phyloP scores from a whole-genome alignment of 1,140 invertebrate genomes.

The Rhynchophorus ferrugineus region DNA sequence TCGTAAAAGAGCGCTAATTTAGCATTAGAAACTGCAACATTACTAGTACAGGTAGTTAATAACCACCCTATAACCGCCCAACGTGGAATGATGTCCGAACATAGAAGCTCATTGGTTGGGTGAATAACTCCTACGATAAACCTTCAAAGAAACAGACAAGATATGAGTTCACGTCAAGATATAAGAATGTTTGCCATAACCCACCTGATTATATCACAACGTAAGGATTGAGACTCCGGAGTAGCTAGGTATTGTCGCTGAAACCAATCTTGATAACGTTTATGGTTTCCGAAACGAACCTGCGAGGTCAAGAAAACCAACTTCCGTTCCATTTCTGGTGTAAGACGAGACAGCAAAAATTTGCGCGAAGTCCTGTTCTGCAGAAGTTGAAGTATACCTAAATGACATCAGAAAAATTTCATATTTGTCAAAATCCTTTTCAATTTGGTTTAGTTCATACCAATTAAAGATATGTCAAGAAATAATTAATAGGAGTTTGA shows the following conservation, averaged over 20 bases:
- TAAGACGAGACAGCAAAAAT: slow-evolving; percentile 84
- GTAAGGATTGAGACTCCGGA: slow-evolving; percentile 87
- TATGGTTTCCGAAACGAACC: slow-evolving; percentile 94
- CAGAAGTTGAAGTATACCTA: slow-evolving; percentile 76
- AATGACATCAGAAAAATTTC: slow-evolving; percentile 1
- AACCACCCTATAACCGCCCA: slow-evolving; percentile 99
- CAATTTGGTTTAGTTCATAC: not conserved
- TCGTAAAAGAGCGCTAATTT: slow-evolving; percentile 96
- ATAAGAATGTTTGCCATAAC: not conserved
- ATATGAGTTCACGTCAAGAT: not conserved
- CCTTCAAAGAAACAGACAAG: slow-evolving; percentile 9
- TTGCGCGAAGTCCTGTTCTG: slow-evolving; percentile 84
- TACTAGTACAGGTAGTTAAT: slow-evolving; percentile 90
- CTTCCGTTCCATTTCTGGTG: slow-evolving; percentile 96
- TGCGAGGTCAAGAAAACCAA: slow-evolving; percentile 86
- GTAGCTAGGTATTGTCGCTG: slow-evolving; percentile 95
- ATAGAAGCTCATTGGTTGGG: slow-evolving; percentile 93
- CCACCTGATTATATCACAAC: slow-evolving; percentile 86
- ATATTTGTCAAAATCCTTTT: too few species aligned
- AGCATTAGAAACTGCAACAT: slow-evolving; percentile 88
- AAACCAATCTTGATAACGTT: slow-evolving; percentile 98
- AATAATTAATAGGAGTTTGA: too few species aligned
- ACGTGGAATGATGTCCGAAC: slow-evolving; percentile 95
- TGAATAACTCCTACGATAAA: slow-evolving; percentile 98
- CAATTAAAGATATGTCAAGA: not conserved